Percentiles rank a stretch among this genome's conserved stretches.
These are phyloP conservation scores for Phalacrocorax brasilianus DNA, from an alignment of 2,113 vertebrate genomes.

Conservation along the genomic window DNA sequence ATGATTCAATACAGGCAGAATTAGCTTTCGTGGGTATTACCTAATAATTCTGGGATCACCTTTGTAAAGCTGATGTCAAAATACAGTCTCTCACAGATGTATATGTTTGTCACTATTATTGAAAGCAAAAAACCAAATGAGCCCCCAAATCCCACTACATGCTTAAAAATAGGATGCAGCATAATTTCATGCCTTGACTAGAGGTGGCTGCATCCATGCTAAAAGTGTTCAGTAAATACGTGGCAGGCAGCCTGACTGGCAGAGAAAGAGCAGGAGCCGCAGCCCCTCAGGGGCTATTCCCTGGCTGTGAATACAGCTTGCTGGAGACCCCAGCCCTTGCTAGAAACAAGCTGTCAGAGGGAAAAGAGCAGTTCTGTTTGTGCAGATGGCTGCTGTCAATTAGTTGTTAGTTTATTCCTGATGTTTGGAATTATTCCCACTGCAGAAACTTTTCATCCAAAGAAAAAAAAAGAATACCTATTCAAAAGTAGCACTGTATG, in stretches of 20 bases:
- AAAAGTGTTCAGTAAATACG: neutral
- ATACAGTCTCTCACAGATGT: neutral
- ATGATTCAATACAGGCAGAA: neutral
- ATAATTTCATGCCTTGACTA: neutral
- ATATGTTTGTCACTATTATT: neutral
- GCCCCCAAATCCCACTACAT: neutral
- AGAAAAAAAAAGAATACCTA: neutral
- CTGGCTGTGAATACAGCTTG: neutral
- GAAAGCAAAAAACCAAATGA: neutral
- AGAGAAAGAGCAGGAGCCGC: neutral
- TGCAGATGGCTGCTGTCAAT: constrained; percentile 8
- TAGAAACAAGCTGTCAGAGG: neutral
- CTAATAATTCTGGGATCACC: neutral
- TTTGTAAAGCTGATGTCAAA: neutral
- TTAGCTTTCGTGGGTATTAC: neutral
- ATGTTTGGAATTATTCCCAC: neutral
- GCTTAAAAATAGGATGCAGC: neutral
- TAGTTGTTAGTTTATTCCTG: neutral
- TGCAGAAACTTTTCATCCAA: neutral
- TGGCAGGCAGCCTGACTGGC: neutral
- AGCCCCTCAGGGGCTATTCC: neutral
- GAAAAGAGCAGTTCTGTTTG: neutral
- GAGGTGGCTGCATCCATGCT: neutral
- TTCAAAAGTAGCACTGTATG: neutral
- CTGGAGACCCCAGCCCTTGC: neutral